Conservation (phyloP, 2,113 vertebrate genomes). For the Myodes glareolus region DNA sequence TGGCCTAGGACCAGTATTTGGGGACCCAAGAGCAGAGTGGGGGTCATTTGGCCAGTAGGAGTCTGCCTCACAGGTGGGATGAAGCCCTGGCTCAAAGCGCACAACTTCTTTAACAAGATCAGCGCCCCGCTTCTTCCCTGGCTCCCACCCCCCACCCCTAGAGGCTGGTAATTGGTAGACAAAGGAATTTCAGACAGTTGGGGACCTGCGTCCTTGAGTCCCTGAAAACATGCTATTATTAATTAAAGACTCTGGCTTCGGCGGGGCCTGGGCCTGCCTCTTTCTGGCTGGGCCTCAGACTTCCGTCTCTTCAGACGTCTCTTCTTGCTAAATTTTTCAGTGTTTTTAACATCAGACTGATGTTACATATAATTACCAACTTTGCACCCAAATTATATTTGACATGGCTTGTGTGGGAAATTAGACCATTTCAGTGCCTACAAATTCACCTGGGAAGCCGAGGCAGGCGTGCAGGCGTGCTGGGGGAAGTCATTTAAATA, state of each 20-base stretch:
- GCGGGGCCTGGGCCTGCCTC: slow-evolving; percentile 87
- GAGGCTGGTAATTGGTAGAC: slow-evolving; percentile 89
- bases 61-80: background rate
- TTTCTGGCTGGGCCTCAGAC: slow-evolving; percentile 93
- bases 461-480: slow-evolving; percentile 88
- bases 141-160: background rate
- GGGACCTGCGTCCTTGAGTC: slow-evolving; percentile 88
- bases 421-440: slow-evolving; percentile 94
- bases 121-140: slow-evolving; percentile 37
- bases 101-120: background rate
- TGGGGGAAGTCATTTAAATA: slow-evolving; percentile 94
- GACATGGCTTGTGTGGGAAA: slow-evolving; percentile 95
- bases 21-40: background rate
- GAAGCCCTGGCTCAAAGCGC: background rate
- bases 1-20: background rate
- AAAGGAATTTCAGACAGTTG: slow-evolving; percentile 90
- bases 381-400: slow-evolving; percentile 97
- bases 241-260: slow-evolving; percentile 93
- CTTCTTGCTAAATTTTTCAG: slow-evolving; percentile 98
- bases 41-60: background rate
- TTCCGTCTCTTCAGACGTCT: slow-evolving; percentile 95
- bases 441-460: slow-evolving; percentile 93
- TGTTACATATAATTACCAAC: slow-evolving; percentile 97
- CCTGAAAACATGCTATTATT: slow-evolving; percentile 95
- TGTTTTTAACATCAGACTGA: slow-evolving; percentile 97